phyloP scores from a whole-genome alignment of 2,797 vertebrate genomes.

The Lindbergichthys nudifrons region DNA sequence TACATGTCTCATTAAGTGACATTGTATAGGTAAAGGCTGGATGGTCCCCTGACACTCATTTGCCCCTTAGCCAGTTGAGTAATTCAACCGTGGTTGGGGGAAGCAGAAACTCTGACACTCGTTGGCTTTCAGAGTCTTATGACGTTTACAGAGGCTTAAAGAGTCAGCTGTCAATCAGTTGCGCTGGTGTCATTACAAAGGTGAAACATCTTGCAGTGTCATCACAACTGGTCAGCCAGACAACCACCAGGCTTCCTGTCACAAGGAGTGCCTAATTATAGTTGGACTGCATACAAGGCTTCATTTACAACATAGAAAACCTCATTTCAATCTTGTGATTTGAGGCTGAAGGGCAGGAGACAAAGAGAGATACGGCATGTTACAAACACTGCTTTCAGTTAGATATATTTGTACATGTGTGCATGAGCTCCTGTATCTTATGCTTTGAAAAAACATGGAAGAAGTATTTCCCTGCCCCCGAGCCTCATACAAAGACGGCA shows the following conservation, averaged over 20 bases:
- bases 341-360: slow-evolving; percentile 53
- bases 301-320: slow-evolving; percentile 68
- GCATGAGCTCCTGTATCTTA: slow-evolving; percentile 45
- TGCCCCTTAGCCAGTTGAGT: too few species aligned
- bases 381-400: slow-evolving; percentile 9
- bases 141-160: slow-evolving; percentile 13
- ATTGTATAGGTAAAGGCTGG: too few species aligned
- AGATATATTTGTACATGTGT: not conserved
- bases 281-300: slow-evolving; percentile 57
- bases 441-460: slow-evolving; percentile 67
- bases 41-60: too few species aligned
- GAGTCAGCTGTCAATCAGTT: slow-evolving; percentile 56
- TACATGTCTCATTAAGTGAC: too few species aligned
- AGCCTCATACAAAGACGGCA: slow-evolving; percentile 62
- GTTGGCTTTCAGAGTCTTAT: slow-evolving; percentile 15
- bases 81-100: not conserved
- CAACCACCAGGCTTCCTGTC: slow-evolving; percentile 66
- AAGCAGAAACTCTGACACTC: slow-evolving; percentile 19
- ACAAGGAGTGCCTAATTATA: slow-evolving; percentile 70
- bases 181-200: slow-evolving; percentile 62
- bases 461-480: slow-evolving; percentile 55
- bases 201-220: slow-evolving; percentile 55
- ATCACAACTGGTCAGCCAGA: slow-evolving; percentile 65
- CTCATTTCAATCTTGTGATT: slow-evolving; percentile 70
- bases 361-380: slow-evolving; percentile 14